Evolutionary conservation across 2,888 invertebrate genomes (phyloP), one percentile per base, ranked within the genome.

Genomic region (Iselma pallidipennis): DNA sequence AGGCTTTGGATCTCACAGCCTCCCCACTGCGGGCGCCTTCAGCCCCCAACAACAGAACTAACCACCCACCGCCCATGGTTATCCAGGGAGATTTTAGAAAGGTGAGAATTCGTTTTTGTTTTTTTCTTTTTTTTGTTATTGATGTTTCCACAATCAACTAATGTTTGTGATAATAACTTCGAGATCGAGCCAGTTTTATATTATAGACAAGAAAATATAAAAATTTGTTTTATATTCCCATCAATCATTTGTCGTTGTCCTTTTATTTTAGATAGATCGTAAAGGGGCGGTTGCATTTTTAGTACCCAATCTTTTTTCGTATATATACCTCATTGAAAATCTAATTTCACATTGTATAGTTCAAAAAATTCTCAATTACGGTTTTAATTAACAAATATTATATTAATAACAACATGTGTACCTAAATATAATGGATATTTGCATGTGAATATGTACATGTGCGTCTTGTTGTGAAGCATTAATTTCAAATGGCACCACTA

Each of bases 71-170:
- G 76, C 89, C 89, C 72, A 91, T 91, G 86, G 89, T 92, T 81
- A 86, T 95, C 83, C 95, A 95, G 84, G 93, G 95, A 74, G 95
- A 96, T 85, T 96, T 96, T 85, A 89, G 95, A 79, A 96, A 95
- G 89, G 89, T 89, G 81, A 76, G 45, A 49, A 16, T 23, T 23
- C 49, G 25, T 16, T 10, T n/a, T n/a, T 14, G 21, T 12, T 25
- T 10, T 29, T 10, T 29, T 10, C 29, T 10, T 10, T 10, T 29
- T 10, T 10, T 29, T 29, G 28, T 10, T 29, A 29, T 10, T 10
- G 29, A 10, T 29, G 10, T 10, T 29, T 29, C 2, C 29, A 29
- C 7, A 10, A 3, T 29, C n/a, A n/a, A n/a, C n/a, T n/a, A n/a
- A n/a, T n/a, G n/a, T n/a, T n/a, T n/a, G n/a, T n/a, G n/a, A n/a